Evolutionary conservation across 2,888 invertebrate genomes (phyloP).

Genomic region (Myathropa florea): DNA sequence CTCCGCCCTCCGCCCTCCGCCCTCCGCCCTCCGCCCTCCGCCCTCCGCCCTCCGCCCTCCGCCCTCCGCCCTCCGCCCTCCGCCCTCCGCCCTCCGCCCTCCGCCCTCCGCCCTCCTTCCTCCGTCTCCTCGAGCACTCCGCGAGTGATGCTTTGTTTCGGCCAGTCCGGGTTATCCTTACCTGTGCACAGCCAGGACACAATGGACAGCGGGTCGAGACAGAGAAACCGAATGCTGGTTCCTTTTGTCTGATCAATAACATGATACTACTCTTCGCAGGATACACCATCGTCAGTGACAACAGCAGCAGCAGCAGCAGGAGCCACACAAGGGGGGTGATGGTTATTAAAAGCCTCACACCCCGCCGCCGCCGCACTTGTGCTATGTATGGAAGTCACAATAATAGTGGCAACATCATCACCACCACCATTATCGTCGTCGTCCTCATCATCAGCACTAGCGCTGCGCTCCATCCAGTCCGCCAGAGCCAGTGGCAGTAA

Average conservation of each 20-base stretch:
- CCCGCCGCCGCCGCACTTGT: neutral
- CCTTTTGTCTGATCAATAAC: conserved; percentile 66
- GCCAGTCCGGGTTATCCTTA: conserved; percentile 19
- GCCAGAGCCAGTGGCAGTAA: conserved; percentile 53
- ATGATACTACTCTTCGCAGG: conserved; percentile 59
- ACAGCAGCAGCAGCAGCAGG: neutral
- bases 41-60: neutral
- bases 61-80: neutral
- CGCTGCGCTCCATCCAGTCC: neutral
- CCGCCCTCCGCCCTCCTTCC: neutral
- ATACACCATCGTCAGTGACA: conserved; percentile 16
- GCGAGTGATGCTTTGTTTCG: neutral
- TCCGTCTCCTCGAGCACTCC: neutral
- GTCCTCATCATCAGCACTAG: conserved; percentile 39
- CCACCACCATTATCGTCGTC: conserved; percentile 49
- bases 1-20: neutral
- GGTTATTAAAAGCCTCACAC: conserved; percentile 38
- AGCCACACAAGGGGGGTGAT: conserved; percentile 26
- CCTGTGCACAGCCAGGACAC: conserved; percentile 41
- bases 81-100: no score
- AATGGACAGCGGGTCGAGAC: conserved; percentile 38
- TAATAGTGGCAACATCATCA: conserved; percentile 6
- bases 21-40: neutral
- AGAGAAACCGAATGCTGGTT: conserved; percentile 61
- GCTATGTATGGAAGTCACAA: neutral